Conservation (phyloP, 2,797 vertebrate genomes). For the Microchirus variegatus region DNA sequence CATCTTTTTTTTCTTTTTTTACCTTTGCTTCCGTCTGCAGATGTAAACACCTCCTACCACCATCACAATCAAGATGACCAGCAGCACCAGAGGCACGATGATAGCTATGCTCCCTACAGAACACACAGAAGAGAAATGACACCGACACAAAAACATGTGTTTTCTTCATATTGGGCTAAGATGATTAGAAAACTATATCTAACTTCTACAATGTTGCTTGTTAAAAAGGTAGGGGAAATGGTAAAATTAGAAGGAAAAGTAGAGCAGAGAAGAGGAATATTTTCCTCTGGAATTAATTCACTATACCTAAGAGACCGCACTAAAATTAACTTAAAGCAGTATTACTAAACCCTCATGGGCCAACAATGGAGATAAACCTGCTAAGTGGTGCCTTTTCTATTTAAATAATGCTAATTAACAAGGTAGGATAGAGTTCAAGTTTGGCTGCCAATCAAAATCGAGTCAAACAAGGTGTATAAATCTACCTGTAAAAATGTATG, state of each 20-base stretch:
- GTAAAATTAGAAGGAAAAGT: neutral
- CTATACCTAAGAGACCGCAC: neutral
- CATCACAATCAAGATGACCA: slow-evolving; percentile 94
- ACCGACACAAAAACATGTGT: neutral
- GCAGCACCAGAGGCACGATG: slow-evolving; percentile 95
- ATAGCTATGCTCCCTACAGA: slow-evolving; percentile 95
- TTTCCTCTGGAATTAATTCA: neutral
- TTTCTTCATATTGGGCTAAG: slow-evolving; percentile 9
- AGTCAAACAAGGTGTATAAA: neutral
- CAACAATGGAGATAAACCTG: slow-evolving; percentile 13
- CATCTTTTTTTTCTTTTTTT: slow-evolving; percentile 29
- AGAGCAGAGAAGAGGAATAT: neutral
- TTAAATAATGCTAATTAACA: slow-evolving; percentile 22
- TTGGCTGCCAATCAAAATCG: neutral
- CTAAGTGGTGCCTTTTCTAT: slow-evolving; percentile 17
- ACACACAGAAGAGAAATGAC: slow-evolving; percentile 51
- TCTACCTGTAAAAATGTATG: neutral
- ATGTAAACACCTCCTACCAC: slow-evolving; percentile 94
- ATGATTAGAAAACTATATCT: neutral
- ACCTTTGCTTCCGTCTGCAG: slow-evolving; percentile 95
- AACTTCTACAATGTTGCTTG: neutral
- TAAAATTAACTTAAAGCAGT: neutral
- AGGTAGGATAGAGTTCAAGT: slow-evolving; percentile 12
- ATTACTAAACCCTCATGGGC: slow-evolving; percentile 3
- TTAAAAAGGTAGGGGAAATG: too few species aligned